Evolutionary conservation across 2,113 vertebrate species (phyloP).

Genomic region (Stomatorhinus ivindoensis): DNA sequence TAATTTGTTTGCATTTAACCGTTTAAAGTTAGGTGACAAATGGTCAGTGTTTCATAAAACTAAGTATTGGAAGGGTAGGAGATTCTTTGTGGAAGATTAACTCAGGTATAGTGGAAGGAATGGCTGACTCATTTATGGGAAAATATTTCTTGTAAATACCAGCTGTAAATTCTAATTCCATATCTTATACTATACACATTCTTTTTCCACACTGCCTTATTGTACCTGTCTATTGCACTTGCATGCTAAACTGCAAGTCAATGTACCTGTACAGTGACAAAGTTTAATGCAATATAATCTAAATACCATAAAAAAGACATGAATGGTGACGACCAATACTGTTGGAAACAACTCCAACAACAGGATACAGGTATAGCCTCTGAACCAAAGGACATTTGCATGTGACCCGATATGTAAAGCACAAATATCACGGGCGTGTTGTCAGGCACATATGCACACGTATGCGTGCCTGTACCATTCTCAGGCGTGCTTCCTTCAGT

Average conservation of each 20-base stretch:
- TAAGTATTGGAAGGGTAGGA: neutral
- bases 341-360: neutral
- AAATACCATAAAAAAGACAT: neutral
- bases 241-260: neutral
- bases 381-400: neutral
- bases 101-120: neutral
- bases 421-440: neutral
- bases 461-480: constrained; percentile 50
- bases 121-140: neutral
- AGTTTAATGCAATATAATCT: neutral
- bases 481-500: constrained; percentile 73
- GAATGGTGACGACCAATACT: neutral
- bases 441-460: neutral
- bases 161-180: neutral
- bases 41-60: neutral
- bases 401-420: neutral
- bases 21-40: neutral
- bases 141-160: neutral
- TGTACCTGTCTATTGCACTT: neutral
- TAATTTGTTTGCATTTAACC: neutral
- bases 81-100: neutral
- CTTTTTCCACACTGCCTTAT: too few species aligned
- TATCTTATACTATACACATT: neutral
- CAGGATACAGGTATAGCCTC: neutral
- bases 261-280: neutral